Percentiles rank a stretch among this genome's conserved stretches.
phyloP scores from a whole-genome alignment of 1,140 invertebrate genomes.

The Macrobrachium rosenbergii region DNA sequence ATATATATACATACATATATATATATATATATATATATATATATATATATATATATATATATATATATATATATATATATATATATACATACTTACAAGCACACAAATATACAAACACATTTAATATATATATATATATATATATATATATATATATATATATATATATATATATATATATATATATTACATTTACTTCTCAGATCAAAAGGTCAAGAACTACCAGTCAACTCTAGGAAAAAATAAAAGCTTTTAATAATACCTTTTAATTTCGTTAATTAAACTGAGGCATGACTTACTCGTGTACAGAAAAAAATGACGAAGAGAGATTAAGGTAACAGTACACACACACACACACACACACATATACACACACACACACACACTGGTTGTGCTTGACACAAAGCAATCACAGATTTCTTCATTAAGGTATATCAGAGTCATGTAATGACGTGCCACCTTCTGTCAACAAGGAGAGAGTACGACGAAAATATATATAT shows the following conservation, averaged over 20 bases:
- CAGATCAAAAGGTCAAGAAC: not conserved
- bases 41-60: not conserved
- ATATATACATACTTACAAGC: not conserved
- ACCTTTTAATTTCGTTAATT: no score
- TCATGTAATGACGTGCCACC: no score
- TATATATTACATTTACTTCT: not conserved
- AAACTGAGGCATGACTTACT: no score
- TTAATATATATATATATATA: not conserved
- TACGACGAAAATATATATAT: no score
- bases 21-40: not conserved
- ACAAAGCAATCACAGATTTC: not conserved
- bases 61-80: not conserved
- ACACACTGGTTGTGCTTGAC: not conserved
- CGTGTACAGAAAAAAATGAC: no score
- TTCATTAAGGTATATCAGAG: not conserved
- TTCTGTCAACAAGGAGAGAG: no score
- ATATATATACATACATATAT: slow-evolving; percentile 1
- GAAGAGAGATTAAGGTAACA: not conserved
- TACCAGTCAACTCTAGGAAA: not conserved
- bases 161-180: slow-evolving; percentile 8
- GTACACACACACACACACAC: slow-evolving; percentile 14
- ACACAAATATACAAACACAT: not conserved
- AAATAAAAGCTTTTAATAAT: not conserved
- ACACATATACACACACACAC: slow-evolving; percentile 6
- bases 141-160: slow-evolving; percentile 16